A percentile compares a stretch with the other conserved stretches of the same genome.
These are phyloP conservation scores for Poecilobothrus nobilitatus DNA, from an alignment of 2,888 invertebrate species.

Conservation along the genomic window DNA sequence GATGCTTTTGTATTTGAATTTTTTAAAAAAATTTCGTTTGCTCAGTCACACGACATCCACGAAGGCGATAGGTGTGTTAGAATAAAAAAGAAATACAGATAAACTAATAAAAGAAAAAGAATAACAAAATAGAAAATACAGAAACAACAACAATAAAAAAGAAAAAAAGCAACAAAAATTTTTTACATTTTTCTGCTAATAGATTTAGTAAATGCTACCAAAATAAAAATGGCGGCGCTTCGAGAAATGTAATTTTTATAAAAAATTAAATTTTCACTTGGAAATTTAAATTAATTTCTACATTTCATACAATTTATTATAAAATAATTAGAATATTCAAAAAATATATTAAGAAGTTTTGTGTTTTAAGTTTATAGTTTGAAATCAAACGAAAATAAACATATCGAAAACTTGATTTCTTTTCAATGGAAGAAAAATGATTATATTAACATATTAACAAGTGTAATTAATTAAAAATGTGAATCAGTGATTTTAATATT, in stretches of 20 bases:
- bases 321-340: too few relatives aligned
- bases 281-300: too few relatives aligned
- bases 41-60: conserved; percentile 2
- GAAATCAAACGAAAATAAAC: too few relatives aligned
- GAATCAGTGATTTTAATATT: too few relatives aligned
- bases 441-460: too few relatives aligned
- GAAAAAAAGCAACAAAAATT: too few relatives aligned
- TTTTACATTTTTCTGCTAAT: conserved; percentile 3
- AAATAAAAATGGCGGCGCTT: conserved; percentile 1
- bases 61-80: neutral
- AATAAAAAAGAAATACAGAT: neutral
- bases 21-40: conserved; percentile 4
- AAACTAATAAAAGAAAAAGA: neutral
- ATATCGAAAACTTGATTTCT: too few relatives aligned
- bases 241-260: neutral
- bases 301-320: too few relatives aligned
- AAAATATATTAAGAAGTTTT: too few relatives aligned
- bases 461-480: too few relatives aligned
- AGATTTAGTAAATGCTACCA: neutral
- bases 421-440: too few relatives aligned
- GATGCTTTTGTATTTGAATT: conserved; percentile 6
- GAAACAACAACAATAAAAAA: neutral
- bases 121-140: neutral
- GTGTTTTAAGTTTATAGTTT: too few relatives aligned
- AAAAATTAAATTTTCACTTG: neutral